Conservation (phyloP, 2,888 invertebrate species). For the Thumatha senex region DNA sequence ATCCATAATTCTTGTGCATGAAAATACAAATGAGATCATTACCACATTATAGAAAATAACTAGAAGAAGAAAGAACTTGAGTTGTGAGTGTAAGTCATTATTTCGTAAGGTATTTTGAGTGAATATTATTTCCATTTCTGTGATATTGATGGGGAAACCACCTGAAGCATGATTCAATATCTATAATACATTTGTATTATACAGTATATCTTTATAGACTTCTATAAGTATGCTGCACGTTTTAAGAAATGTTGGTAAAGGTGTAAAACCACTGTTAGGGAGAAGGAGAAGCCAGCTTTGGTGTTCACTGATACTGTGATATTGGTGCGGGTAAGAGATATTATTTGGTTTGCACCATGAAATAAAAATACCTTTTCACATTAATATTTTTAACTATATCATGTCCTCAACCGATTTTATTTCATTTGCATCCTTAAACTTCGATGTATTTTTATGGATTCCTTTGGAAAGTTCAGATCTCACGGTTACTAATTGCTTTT, state of each 20-base stretch:
- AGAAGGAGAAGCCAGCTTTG: constrained; percentile 80
- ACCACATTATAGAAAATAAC: constrained; percentile 12
- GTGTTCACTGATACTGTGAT: constrained; percentile 68
- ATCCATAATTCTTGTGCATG: constrained; percentile 17
- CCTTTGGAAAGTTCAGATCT: constrained; percentile 80
- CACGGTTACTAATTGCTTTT: constrained; percentile 75
- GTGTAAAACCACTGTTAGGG: constrained; percentile 66
- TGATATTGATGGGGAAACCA: constrained; percentile 74
- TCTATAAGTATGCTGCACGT: constrained; percentile 48
- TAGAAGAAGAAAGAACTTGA: constrained; percentile 21
- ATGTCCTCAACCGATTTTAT: constrained; percentile 78
- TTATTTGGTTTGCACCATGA: constrained; percentile 70
- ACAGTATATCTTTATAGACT: constrained; percentile 1
- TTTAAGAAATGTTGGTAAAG: constrained; percentile 65
- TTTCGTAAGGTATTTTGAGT: constrained; percentile 56
- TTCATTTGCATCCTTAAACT: constrained; percentile 77
- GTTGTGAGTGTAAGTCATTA: constrained; percentile 55
- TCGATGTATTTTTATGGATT: constrained; percentile 54
- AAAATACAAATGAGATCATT: constrained; percentile 6
- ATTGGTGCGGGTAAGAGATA: constrained; percentile 70
- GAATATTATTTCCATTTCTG: constrained; percentile 68
- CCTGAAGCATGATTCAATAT: constrained; percentile 58
- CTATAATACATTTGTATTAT: constrained; percentile 27
- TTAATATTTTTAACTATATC: constrained; percentile 82
- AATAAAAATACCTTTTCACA: constrained; percentile 83